Conservation (phyloP, 2,888 invertebrate genomes). For the Gryllus longicercus region DNA sequence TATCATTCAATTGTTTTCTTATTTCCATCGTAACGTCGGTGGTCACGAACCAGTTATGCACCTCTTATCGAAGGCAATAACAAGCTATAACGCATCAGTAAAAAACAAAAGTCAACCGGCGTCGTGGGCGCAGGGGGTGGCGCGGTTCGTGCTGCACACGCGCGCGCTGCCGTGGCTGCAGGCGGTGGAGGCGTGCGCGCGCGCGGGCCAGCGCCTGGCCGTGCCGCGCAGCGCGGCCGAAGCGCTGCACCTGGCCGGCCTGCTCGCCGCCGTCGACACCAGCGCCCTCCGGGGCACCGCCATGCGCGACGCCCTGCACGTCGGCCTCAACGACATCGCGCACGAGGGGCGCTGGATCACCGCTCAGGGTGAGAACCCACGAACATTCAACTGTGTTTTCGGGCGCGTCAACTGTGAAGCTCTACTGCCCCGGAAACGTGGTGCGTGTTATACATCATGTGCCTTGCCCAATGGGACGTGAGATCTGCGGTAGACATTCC, state of each 20-base stretch:
- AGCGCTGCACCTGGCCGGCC: not conserved
- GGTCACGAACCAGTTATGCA: too few species aligned
- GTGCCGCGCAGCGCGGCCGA: not conserved
- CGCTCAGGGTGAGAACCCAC: not conserved
- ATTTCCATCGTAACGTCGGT: too few species aligned
- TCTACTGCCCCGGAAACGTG: too few species aligned
- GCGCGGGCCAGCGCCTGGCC: not conserved
- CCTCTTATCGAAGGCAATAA: too few species aligned
- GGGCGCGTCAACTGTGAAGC: too few species aligned
- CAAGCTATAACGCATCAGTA: too few species aligned
- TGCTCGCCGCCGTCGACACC: not conserved
- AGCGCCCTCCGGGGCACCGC: not conserved
- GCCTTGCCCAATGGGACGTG: too few species aligned
- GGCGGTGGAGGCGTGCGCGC: not conserved
- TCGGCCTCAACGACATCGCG: not conserved
- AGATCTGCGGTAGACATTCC: too few species aligned
- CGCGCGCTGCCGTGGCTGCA: not conserved
- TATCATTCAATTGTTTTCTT: too few species aligned
- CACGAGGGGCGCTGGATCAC: not conserved
- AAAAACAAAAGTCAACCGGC: too few species aligned
- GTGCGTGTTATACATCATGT: too few species aligned
- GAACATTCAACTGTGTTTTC: not conserved
- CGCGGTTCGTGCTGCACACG: not conserved
- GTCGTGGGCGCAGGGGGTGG: not conserved
- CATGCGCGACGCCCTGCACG: not conserved